Base-by-base conservation (phyloP, 1,140 invertebrate species). In the Panagrolaimus sp. region DNA sequence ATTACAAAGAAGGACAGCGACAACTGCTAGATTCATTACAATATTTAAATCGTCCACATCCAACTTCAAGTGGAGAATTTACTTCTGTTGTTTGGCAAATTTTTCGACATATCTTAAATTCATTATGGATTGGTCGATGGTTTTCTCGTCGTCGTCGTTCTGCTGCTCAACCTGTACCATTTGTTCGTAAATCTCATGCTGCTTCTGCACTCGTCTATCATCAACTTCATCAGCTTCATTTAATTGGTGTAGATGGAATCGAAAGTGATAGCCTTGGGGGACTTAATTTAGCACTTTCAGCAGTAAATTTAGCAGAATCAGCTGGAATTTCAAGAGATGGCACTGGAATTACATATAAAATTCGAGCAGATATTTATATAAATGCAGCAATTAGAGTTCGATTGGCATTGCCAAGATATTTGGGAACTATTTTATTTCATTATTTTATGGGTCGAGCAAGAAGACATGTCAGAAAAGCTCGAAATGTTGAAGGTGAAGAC, bases 171-270 rank as follows among this genome's bases (percentile, higher is more conserved):
- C 66, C 79, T 14, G 69, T 68, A 0, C 42, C 70, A 3, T 67
- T 72, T 0, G 80, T 82, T 5, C 83, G 80, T 65, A 69, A 68
- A 51, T 74, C 72, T 11, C 80, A 82, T 62, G 80, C 80, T 9
- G 74, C 75, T 11, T 80, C 81, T 4, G 79, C 80, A 5, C n/a
- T 83, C 23, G 68, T 83, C 23, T 82, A 83, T 65, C 81, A 82
- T 69, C 76, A 83, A 62, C 63, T 82, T 42, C 77, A 82, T 70
- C 80, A 81, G 47, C 62, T 79, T 3, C 74, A 79, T 69, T 63
- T 80, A 44, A 68, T 82, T 57, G 79, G 79, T n/a, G 61, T 78
- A 0, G 63, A 73, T 66, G 69, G 63, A 16, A 64, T 72, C 13
- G 57, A 57, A 5, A 38, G 45, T 14, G 63, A 64, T 38, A 1